These are phyloP conservation scores for Nannospalax galili DNA, from an alignment of 2,113 vertebrate species.

Conservation along the genomic window DNA sequence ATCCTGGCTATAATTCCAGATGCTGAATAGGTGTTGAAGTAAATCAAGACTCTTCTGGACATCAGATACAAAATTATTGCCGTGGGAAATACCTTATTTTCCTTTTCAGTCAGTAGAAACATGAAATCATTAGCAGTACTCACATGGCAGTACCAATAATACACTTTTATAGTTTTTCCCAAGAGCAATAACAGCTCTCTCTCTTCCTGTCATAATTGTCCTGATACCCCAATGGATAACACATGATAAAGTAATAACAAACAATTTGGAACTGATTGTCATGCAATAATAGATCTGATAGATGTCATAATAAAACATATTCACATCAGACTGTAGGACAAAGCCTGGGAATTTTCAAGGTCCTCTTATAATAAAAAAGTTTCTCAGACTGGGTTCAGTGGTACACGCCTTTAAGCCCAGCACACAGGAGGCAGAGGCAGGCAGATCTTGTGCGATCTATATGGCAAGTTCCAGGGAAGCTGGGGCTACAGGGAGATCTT, in stretches of 20 bases:
- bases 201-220: neutral
- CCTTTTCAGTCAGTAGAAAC: neutral
- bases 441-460: too few species aligned
- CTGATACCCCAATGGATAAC: neutral
- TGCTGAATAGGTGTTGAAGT: neutral
- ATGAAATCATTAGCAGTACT: neutral
- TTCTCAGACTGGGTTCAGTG: too few species aligned
- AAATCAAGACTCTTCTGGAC: neutral
- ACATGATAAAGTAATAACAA: neutral
- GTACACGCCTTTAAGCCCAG: too few species aligned
- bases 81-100: neutral
- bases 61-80: neutral
- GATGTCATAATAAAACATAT: neutral
- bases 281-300: neutral
- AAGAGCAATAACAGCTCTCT: neutral
- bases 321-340: neutral
- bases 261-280: neutral
- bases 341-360: neutral
- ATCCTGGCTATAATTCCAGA: neutral
- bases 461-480: too few species aligned
- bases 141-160: neutral
- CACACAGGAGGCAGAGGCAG: too few species aligned
- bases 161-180: neutral
- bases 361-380: neutral
- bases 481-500: too few species aligned